A percentile compares a stretch with the other conserved stretches of the same genome.
phyloP scores from a whole-genome alignment of 2,888 invertebrate species.

The Neoascia interrupta region DNA sequence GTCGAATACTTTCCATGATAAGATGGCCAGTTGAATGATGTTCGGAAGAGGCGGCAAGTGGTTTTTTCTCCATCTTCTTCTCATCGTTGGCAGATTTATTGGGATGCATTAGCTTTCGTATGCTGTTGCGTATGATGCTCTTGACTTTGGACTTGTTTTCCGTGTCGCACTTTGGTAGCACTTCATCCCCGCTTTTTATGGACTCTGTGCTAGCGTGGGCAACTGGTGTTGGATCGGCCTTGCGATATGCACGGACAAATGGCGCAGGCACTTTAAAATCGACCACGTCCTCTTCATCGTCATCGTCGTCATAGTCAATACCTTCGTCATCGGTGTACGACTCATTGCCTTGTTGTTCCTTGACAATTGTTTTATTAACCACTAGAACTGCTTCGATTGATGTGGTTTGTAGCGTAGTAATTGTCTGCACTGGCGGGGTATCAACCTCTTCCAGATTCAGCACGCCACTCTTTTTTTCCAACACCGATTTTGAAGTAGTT shows the following conservation, averaged over 20 bases:
- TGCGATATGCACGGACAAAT: slow-evolving; percentile 78
- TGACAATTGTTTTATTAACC: neutral
- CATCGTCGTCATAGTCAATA: slow-evolving; percentile 70
- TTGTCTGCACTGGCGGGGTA: slow-evolving; percentile 47
- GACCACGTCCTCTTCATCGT: slow-evolving; percentile 71
- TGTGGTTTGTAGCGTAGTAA: too few relatives aligned
- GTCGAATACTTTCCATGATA: slow-evolving; percentile 74
- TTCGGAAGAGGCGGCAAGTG: slow-evolving; percentile 10
- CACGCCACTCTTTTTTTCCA: neutral
- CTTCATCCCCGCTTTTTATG: slow-evolving; percentile 70
- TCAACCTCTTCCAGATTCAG: slow-evolving; percentile 40
- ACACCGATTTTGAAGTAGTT: neutral
- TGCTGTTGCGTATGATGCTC: slow-evolving; percentile 77
- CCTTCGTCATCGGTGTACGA: slow-evolving; percentile 52
- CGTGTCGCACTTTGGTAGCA: slow-evolving; percentile 22
- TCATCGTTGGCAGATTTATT: slow-evolving; percentile 53
- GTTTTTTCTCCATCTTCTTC: slow-evolving; percentile 38
- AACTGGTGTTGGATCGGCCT: slow-evolving; percentile 61
- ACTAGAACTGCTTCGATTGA: too few relatives aligned
- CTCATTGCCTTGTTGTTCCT: slow-evolving; percentile 1
- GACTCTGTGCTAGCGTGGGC: slow-evolving; percentile 72
- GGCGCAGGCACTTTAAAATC: slow-evolving; percentile 76
- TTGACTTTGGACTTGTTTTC: slow-evolving; percentile 71
- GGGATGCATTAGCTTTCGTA: slow-evolving; percentile 76
- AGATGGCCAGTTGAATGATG: slow-evolving; percentile 65